Base-by-base conservation (phyloP, 2,797 vertebrate species). In the Buceros bicornis region DNA sequence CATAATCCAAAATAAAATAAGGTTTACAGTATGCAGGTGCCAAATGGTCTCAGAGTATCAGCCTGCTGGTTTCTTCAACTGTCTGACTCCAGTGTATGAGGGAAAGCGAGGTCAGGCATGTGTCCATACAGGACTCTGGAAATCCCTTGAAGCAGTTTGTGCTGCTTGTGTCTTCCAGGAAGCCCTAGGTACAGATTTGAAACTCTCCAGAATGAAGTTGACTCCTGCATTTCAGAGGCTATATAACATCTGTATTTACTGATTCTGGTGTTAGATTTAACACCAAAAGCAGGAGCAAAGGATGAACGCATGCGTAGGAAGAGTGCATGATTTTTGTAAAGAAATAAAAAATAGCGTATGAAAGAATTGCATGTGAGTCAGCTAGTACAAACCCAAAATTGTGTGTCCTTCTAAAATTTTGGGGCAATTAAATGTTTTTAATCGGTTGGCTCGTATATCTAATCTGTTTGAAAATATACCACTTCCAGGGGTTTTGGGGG, bases 41-140 rank as follows among this genome's bases (percentile, higher is more conserved):
- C 50, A 50, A 54, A 31, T 26, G 54, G n/a, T 58, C 43, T 1
- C 19, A 13, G 25, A 31, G 8, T 47, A 29, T 47, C 54, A 50
- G 5, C 33, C 62, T 67, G 20, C 7, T 13, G 3, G 20, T 85
- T 76, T 29, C 33, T 66, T 31, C 35, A 57, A 24, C 37, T 45
- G 17, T 28, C n/a, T 25, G 8, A 8, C 57, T 89, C 33, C 26
- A 43, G 62, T 0, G 0, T 28, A 0, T 0, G 17, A 56, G 70
- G 47, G 24, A 66, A 65, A 28, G 33, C 0, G 2, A 76, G 40
- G 31, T 66, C 58, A 79, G 62, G 35, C 22, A 19, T 4, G 0
- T 66, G 65, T 57, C 47, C 35, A 16, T 54, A 51, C 37, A 45
- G 85, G 50, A 48, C 28, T 62, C n/a, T 6, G 43, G 82, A 83